Conservation (phyloP, 2,888 invertebrate genomes). For the Conomelus anceps region DNA sequence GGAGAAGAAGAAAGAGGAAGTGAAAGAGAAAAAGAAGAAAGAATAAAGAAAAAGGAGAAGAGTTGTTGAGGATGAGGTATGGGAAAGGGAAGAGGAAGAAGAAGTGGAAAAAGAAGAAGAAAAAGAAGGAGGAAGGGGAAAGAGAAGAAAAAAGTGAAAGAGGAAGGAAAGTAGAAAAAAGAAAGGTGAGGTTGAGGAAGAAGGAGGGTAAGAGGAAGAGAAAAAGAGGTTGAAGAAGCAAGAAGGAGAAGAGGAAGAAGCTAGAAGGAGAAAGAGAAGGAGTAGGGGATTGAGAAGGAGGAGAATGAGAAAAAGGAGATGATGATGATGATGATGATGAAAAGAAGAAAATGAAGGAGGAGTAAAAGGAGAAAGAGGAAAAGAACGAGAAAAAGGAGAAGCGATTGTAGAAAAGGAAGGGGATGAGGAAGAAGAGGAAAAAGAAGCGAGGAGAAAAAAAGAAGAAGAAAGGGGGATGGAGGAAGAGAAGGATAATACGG, state of each 20-base stretch:
- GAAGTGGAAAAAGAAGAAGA: not conserved
- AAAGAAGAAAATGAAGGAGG: not conserved
- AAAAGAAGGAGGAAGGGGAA: not conserved
- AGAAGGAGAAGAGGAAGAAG: not conserved
- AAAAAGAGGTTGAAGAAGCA: too few species aligned
- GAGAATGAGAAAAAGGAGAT: not conserved
- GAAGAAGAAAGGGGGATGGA: not conserved
- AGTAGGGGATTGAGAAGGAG: not conserved
- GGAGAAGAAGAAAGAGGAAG: not conserved
- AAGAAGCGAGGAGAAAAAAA: not conserved
- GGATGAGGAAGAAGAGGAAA: not conserved
- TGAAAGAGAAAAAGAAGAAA: not conserved
- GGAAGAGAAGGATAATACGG: not conserved
- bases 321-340: not conserved
- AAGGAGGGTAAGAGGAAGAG: not conserved
- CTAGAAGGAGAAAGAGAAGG: not conserved
- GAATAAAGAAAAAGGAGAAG: not conserved
- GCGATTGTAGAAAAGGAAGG: not conserved
- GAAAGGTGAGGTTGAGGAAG: not conserved
- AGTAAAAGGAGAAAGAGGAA: not conserved
- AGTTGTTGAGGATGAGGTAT: not conserved
- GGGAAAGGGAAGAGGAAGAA: not conserved
- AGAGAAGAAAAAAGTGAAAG: not conserved
- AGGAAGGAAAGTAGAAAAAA: not conserved
- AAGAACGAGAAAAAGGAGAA: not conserved